phyloP scores from a whole-genome alignment of 2,888 invertebrate species.

The Eristalinus aeneus region DNA sequence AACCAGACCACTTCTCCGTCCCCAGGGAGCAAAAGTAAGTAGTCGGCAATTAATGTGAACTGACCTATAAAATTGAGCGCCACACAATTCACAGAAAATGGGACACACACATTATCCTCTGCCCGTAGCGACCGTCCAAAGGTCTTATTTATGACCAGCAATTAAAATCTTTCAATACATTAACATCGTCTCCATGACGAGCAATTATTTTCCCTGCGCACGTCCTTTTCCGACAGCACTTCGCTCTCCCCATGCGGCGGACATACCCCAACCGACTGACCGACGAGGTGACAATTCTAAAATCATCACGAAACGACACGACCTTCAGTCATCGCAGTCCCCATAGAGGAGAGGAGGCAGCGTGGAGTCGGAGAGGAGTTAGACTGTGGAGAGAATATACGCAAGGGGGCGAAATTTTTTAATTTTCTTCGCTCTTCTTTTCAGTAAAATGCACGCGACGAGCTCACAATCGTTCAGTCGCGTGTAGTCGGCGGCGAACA shows the following conservation, averaged over 20 bases:
- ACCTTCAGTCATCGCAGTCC: not conserved
- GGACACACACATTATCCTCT: conserved; percentile 22
- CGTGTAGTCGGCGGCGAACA: not conserved
- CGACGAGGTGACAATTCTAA: conserved; percentile 26
- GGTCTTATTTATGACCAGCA: conserved; percentile 50
- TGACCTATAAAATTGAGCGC: conserved; percentile 61
- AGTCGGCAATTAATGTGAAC: conserved; percentile 56
- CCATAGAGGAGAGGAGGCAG: not conserved
- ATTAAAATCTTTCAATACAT: conserved; percentile 58
- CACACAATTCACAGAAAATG: not conserved
- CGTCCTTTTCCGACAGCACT: not conserved
- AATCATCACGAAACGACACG: not conserved
- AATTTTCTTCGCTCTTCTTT: conserved; percentile 54
- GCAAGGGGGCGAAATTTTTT: conserved; percentile 59
- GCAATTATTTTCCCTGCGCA: conserved; percentile 11
- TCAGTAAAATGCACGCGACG: conserved; percentile 43
- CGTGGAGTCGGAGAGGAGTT: not conserved
- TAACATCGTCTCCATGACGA: conserved; percentile 33
- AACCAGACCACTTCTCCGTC: not conserved
- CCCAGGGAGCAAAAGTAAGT: conserved; percentile 20
- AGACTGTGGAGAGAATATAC: conserved; percentile 32
- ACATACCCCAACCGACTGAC: not conserved
- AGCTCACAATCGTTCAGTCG: conserved; percentile 1
- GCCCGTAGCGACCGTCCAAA: conserved; percentile 18
- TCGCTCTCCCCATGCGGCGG: not conserved